Conservation (phyloP, 2,113 vertebrate genomes). For the Eptatretus burgeri region DNA sequence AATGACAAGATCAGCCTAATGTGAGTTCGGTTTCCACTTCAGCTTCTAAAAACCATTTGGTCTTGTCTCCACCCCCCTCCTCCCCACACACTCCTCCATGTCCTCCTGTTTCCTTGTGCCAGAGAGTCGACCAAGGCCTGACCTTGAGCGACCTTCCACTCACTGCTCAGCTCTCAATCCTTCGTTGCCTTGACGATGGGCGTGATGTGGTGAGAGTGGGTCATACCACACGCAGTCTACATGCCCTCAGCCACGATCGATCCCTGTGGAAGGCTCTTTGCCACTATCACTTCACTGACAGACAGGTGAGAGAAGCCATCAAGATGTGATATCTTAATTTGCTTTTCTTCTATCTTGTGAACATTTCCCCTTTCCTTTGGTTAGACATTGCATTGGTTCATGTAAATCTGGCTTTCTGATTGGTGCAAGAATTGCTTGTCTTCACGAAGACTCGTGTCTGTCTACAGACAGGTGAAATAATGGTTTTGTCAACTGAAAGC, state of each 20-base stretch:
- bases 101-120: neutral
- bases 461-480: too few relatives aligned
- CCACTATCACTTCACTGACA: constrained; percentile 4
- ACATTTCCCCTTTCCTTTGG: too few relatives aligned
- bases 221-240: neutral
- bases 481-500: too few relatives aligned
- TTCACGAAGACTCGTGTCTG: too few relatives aligned
- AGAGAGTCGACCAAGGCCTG: constrained; percentile 6
- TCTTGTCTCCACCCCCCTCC: neutral
- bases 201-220: constrained; percentile 4
- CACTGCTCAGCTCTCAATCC: neutral
- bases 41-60: too few relatives aligned
- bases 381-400: too few relatives aligned
- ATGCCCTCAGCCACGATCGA: constrained; percentile 2
- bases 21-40: too few relatives aligned
- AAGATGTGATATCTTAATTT: too few relatives aligned
- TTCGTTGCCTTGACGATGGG: constrained; percentile 4
- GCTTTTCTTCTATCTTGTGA: too few relatives aligned
- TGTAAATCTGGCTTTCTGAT: too few relatives aligned
- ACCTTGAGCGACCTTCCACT: constrained; percentile 3
- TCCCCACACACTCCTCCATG: neutral
- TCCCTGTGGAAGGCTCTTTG: neutral
- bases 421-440: too few relatives aligned
- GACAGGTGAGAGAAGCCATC: neutral
- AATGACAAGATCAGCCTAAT: too few relatives aligned